Evolutionary conservation across 2,888 invertebrate genomes (phyloP), one percentile per base, ranked within the genome.

Genomic region (Orthosia cruda): DNA sequence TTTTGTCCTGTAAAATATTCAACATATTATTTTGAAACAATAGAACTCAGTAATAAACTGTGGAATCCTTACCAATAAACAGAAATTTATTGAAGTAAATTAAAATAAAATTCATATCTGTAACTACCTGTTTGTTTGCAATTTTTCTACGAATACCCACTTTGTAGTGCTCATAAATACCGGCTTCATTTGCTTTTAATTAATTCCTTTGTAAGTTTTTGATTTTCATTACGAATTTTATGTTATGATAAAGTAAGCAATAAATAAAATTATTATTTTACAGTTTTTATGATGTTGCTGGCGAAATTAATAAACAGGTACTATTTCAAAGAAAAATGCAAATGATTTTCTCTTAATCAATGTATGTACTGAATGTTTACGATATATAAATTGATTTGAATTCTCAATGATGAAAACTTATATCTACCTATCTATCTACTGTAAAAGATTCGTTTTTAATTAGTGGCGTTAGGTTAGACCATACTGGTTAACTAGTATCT

Each of bases 111-210:
- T 47, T 23, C 11, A 18, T 45, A 23, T 26, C 13, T 68, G 40
- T 78, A 40, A 26, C 45, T 78, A 78, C 15, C n/a, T 55, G 11
- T 68, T 18, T n/a, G n/a, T n/a, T 52, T n/a, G 5, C 15, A 40
- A 66, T 40, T 49, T 47, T 57, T 68, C 3, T 77, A 16, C 15
- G 50, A 20, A 12, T 40, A 23, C 13, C 7, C 3, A 11, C 9
- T 69, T 23, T 23, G 9, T 23, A 11, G 40, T 4, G 2, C n/a
- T 50, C 18, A 23, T 57, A 18, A 49, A 12, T 45, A n/a, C n/a
- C 26, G 50, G 16, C 40, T 58, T 71, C 1, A 58, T 68, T 68
- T 74, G 4, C 18, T 12, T 49, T 15, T 32, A 32, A 47, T 74
- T 79, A 11, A 32, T 52, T 45, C 7, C 2, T 59, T 71, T 71